These are phyloP conservation scores for Drosophila sp. DNA, from an alignment of 1,140 invertebrate species.

Conservation along the genomic window DNA sequence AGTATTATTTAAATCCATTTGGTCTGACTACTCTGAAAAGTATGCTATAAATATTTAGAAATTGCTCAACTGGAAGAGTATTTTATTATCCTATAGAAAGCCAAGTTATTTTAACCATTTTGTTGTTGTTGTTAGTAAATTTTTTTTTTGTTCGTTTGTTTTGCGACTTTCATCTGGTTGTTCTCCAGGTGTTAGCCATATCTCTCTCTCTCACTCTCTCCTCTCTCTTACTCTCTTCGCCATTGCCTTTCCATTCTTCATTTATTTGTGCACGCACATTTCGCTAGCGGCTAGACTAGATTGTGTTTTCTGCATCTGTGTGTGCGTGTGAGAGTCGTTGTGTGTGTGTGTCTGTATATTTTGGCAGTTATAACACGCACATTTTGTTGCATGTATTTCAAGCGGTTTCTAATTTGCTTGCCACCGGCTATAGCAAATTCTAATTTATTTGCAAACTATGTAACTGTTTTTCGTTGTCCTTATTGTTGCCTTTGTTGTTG, in stretches of 20 bases:
- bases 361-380: slow-evolving; percentile 65
- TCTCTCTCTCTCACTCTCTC: neutral
- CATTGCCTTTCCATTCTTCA: neutral
- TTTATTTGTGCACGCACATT: slow-evolving; percentile 67
- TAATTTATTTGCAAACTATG: slow-evolving; percentile 77
- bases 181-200: slow-evolving; percentile 3
- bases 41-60: no score
- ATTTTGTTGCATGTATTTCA: slow-evolving; percentile 56
- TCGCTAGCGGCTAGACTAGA: slow-evolving; percentile 39
- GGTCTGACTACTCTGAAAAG: no score
- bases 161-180: neutral
- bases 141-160: neutral
- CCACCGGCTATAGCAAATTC: slow-evolving; percentile 73
- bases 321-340: neutral
- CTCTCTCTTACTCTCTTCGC: neutral
- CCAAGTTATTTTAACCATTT: neutral
- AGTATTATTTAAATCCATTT: no score
- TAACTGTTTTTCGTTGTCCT: slow-evolving; percentile 38
- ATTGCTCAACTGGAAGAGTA: neutral
- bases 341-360: slow-evolving; percentile 19
- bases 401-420: slow-evolving; percentile 75
- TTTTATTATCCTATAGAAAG: neutral
- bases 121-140: neutral
- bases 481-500: slow-evolving; percentile 8
- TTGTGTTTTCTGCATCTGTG: slow-evolving; percentile 41